Base-by-base conservation (phyloP, 2,888 invertebrate species). In the Agapostemon virescens region DNA sequence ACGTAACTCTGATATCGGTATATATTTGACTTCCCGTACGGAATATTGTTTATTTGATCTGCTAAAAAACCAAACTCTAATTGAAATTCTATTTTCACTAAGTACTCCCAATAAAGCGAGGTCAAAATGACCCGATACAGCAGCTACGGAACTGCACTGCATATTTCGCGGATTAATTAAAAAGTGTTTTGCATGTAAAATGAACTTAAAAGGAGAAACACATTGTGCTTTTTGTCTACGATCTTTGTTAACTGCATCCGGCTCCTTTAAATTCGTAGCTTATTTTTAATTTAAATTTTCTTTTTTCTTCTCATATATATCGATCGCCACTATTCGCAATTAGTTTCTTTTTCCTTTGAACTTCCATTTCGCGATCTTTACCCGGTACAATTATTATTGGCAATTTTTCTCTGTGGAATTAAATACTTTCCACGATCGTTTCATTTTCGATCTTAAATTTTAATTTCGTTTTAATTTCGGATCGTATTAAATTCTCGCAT, bases 101-200 rank as follows among this genome's bases (percentile, higher is more conserved):
- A 73, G 63, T 71, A 68, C 36, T 58, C n/a, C 42, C 58, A 58
- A 79, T 73, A 75, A 75, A 82, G 55, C 45, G 79, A 52, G 42
- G 45, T 38, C 2, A 17, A 45, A 38, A 17, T 15, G 38, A 23
- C 40, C 30, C 36, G 63, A 38, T 38, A 49, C 77, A 67, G 38
- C 66, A 7, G 55, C 55, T 23, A 55, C 17, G 52, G 49, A 61
- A 74, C 61, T 76, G 71, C 74, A 68, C 79, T 79, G 70, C 70
- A 79, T 77, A 85, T 78, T 84, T 87, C 63, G 74, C 63, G 61
- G 83, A 84, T 85, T 87, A 87, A 85, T 88, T 85, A 83, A 85
- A 85, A 86, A 88, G 69, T 66, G 75, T 85, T 86, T 85, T 87
- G 85, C 80, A 81, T 79, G 73, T 76, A 86, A 86, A 83, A 82